Percentiles rank a stretch among this genome's conserved stretches.
These are phyloP conservation scores for Andrena bucephala DNA, from an alignment of 2,888 invertebrate species.

Conservation along the genomic window DNA sequence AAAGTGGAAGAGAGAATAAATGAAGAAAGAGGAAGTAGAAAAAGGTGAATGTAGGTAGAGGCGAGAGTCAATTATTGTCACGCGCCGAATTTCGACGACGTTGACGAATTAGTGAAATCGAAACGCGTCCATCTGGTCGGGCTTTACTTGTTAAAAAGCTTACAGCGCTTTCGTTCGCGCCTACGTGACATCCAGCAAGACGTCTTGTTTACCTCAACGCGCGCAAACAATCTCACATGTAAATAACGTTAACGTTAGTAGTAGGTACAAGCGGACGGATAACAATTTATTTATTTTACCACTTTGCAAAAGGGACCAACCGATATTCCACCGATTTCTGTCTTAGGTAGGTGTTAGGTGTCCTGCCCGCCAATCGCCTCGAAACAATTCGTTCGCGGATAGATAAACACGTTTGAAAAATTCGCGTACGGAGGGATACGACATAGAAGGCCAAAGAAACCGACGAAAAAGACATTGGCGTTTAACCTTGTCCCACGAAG, in stretches of 20 bases:
- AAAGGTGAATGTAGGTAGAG: constrained; percentile 9
- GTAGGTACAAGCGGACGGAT: constrained; percentile 76
- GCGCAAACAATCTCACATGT: constrained; percentile 73
- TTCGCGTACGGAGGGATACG: constrained; percentile 32
- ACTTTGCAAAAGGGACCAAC: constrained; percentile 83
- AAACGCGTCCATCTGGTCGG: constrained; percentile 41
- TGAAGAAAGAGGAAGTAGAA: neutral
- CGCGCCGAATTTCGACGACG: constrained; percentile 41
- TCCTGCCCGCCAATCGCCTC: constrained; percentile 83
- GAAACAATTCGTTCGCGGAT: constrained; percentile 69
- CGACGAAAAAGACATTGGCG: constrained; percentile 21
- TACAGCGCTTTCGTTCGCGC: constrained; percentile 58
- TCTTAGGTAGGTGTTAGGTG: constrained; percentile 83
- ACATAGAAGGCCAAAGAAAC: constrained; percentile 25
- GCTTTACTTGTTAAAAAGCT: constrained; percentile 48
- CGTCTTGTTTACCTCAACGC: constrained; percentile 72
- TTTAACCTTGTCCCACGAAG: constrained; percentile 29
- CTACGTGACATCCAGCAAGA: constrained; percentile 60
- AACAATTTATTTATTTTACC: constrained; percentile 83
- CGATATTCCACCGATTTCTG: constrained; percentile 85
- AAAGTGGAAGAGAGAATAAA: constrained; percentile 42
- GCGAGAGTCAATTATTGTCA: constrained; percentile 62
- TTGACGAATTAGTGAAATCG: constrained; percentile 4
- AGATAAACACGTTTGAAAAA: constrained; percentile 47
- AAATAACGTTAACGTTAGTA: constrained; percentile 75